These are phyloP conservation scores for Sarcophaga rosellei DNA, from an alignment of 2,888 invertebrate genomes.

Conservation along the genomic window DNA sequence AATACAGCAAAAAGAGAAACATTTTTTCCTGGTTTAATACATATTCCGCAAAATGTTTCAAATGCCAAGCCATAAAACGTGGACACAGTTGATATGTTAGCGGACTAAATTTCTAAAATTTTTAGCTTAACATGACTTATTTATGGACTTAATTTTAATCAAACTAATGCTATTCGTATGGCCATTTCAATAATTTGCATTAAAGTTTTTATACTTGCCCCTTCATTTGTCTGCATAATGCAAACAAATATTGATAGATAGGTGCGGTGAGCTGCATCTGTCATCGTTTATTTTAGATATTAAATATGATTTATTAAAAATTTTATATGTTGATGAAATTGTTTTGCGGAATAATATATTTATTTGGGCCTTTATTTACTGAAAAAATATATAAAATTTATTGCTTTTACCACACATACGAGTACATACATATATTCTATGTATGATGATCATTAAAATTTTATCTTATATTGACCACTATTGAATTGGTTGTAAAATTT, in stretches of 20 bases:
- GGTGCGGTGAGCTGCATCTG: neutral
- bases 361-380: neutral
- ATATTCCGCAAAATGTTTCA: neutral
- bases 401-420: neutral
- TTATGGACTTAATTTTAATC: too few relatives aligned
- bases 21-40: conserved; percentile 6
- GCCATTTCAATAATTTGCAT: too few relatives aligned
- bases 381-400: neutral
- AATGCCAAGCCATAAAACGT: too few relatives aligned
- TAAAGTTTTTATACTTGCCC: too few relatives aligned
- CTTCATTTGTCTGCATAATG: too few relatives aligned
- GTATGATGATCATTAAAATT: neutral
- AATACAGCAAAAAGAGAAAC: too few relatives aligned
- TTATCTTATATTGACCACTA: conserved; percentile 24
- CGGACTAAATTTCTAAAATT: too few relatives aligned
- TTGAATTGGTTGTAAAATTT: neutral
- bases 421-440: neutral
- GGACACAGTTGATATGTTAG: too few relatives aligned
- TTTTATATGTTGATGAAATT: conserved; percentile 16
- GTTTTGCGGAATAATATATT: neutral
- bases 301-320: conserved; percentile 48
- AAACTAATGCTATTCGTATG: too few relatives aligned
- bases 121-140: too few relatives aligned
- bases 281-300: neutral
- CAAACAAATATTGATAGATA: too few relatives aligned